Base-by-base conservation (phyloP, 2,888 invertebrate species). In the Baccha elongata region DNA sequence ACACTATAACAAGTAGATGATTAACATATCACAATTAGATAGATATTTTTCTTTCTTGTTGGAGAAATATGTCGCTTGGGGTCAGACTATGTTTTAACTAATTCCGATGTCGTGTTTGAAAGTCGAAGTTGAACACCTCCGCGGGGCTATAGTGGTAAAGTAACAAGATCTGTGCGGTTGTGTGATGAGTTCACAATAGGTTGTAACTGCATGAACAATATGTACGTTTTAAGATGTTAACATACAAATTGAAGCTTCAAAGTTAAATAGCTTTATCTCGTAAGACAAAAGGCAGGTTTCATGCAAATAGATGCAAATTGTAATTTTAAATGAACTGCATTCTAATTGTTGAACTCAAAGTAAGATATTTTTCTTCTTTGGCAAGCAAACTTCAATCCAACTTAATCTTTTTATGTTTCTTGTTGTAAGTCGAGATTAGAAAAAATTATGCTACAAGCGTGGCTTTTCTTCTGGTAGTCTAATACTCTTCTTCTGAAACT, bases 81-180 rank as follows among this genome's bases (percentile, higher is more conserved):
- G 74, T 74, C 50, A 58, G 55, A 19, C 50, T 42, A 37, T 69
- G 64, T 69, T 52, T 62, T 37, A 52, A 67, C 67, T 72, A 79
- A 79, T 79, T 72, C 44, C 52, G 32, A 67, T 60, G 67, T 72
- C 72, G 52, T 79, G 78, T 72, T 72, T 21, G 44, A 60, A 65
- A 71, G 50, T 71, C 53, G 44, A 62, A 55, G 48, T 35, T 71
- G 3, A 32, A 50, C 26, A 58, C 65, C 37, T 58, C 58, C 78
- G 55, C 50, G n/a, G 29, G 8, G 42, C 26, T 19, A 2, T 42
- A 23, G 6, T n/a, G 8, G 8, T 1, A 19, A 35, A 23, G 8
- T 19, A 13, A 48, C 72, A 72, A 42, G 65, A 58, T 58, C 23
- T 23, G 21, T 21, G 7, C 7, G 13, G 8, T 26, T 11, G 50